Conservation (phyloP, 2,113 vertebrate genomes). For the Thamnophis sirtalis region DNA sequence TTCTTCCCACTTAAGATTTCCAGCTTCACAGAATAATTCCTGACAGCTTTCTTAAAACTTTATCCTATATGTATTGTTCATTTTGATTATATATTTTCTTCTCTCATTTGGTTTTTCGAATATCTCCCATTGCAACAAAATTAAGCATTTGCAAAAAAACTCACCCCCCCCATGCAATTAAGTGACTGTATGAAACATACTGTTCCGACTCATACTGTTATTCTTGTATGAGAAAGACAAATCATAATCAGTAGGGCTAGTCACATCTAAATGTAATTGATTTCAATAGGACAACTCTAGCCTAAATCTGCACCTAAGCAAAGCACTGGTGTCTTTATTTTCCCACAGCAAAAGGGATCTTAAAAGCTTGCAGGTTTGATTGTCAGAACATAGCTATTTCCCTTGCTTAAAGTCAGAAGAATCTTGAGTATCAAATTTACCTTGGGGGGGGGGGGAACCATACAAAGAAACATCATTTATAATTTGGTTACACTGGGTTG, state of each 20-base stretch:
- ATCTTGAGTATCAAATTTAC: not conserved
- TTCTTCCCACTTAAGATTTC: not conserved
- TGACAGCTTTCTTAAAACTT: not conserved
- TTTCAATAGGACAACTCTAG: not conserved
- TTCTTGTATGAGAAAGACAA: not conserved
- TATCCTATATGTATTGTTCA: not conserved
- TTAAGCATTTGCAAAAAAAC: not conserved
- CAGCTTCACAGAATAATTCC: not conserved
- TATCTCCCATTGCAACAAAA: not conserved
- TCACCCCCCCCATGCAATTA: not conserved
- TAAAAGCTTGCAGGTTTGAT: not conserved
- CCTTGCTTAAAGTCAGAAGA: not conserved
- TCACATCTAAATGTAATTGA: not conserved
- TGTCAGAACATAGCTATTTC: not conserved
- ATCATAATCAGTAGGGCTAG: not conserved
- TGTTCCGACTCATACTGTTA: not conserved
- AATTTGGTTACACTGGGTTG: not conserved
- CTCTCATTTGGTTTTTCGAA: not conserved
- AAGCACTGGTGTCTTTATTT: not conserved
- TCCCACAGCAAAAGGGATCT: not conserved
- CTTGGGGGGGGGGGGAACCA: not conserved
- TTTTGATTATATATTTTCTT: not conserved
- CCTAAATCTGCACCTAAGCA: not conserved
- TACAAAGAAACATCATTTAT: not conserved
- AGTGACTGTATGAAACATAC: not conserved